These are phyloP conservation scores for Platalea minor DNA, from an alignment of 2,797 vertebrate species.

Conservation along the genomic window DNA sequence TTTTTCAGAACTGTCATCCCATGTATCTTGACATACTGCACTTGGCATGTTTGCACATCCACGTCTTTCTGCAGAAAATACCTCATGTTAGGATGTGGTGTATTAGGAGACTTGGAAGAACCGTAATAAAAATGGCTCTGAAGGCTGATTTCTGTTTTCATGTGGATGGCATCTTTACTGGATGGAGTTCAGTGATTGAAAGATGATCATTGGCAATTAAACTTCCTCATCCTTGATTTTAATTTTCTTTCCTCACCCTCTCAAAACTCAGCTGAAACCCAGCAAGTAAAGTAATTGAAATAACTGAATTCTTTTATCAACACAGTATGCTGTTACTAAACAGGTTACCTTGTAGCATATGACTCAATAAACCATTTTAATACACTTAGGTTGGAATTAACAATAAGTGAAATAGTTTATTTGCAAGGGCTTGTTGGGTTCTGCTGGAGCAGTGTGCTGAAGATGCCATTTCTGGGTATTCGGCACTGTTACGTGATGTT, in stretches of 20 bases:
- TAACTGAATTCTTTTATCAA: neutral
- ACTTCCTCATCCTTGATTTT: neutral
- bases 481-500: neutral
- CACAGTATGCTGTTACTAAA: neutral
- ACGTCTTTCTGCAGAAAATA: neutral
- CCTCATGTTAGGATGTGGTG: neutral
- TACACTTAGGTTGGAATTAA: neutral
- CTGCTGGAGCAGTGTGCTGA: neutral
- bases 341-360: neutral
- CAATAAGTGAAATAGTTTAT: neutral
- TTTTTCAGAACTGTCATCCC: neutral
- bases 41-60: neutral
- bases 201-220: neutral
- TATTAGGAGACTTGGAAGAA: neutral
- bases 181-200: neutral
- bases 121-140: neutral
- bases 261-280: neutral
- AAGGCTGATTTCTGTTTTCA: neutral
- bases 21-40: neutral
- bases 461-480: neutral
- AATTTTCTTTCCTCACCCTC: neutral
- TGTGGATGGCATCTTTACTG: neutral
- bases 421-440: neutral
- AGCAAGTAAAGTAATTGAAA: neutral
- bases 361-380: neutral